Percentiles rank a stretch among this genome's conserved stretches.
Conservation (phyloP, 2,888 invertebrate genomes). For the Scrobipalpa costella region DNA sequence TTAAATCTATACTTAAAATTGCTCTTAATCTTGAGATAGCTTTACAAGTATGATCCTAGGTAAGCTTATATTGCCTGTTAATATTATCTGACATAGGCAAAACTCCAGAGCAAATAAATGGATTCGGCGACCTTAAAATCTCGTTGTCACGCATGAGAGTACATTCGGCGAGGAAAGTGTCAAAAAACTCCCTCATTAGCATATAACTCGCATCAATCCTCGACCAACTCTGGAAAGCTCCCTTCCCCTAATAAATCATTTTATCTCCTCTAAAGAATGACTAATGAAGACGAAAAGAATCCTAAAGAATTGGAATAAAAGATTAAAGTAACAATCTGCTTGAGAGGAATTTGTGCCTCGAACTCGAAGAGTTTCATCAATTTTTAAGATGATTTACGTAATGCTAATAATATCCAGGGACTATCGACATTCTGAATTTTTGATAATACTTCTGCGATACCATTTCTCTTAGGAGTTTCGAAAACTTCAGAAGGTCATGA, state of each 20-base stretch:
- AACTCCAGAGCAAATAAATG: background rate
- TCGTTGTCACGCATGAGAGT: slow-evolving; percentile 33
- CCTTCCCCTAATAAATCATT: slow-evolving; percentile 64
- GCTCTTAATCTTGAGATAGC: too few species aligned
- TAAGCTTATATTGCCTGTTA: too few species aligned
- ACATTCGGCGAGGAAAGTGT: slow-evolving; percentile 36
- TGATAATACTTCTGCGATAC: background rate
- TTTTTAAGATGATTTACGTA: slow-evolving; percentile 23
- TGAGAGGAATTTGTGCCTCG: slow-evolving; percentile 46
- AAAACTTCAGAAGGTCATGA: slow-evolving; percentile 1
- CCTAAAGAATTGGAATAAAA: slow-evolving; percentile 57
- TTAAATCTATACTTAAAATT: too few species aligned
- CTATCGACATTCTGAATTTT: slow-evolving; percentile 20
- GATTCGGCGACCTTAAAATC: background rate
- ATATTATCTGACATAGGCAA: too few species aligned
- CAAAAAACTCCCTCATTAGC: slow-evolving; percentile 45
- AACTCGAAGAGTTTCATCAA: slow-evolving; percentile 28
- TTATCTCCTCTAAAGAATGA: slow-evolving; percentile 68
- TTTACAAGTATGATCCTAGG: too few species aligned
- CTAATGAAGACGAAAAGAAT: slow-evolving; percentile 62
- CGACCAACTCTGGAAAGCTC: slow-evolving; percentile 41
- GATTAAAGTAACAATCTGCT: slow-evolving; percentile 61
- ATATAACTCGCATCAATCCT: slow-evolving; percentile 53
- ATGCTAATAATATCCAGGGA: slow-evolving; percentile 6
- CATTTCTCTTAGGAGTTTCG: background rate